A percentile compares a stretch with the other conserved stretches of the same genome.
Conservation (phyloP, 2,113 vertebrate species). For the Saccopteryx leptura region DNA sequence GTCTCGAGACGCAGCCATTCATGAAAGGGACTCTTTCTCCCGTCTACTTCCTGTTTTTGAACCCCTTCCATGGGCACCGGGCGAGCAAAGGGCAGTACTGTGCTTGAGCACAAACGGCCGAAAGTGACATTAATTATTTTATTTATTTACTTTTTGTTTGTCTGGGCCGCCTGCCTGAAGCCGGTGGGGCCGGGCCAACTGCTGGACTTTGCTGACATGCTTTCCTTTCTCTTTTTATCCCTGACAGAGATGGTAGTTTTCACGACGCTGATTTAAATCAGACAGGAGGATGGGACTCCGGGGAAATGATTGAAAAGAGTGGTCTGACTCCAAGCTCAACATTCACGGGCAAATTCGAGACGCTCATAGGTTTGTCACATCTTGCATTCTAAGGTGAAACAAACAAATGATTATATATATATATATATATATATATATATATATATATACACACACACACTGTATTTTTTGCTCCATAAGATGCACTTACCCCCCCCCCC, state of each 20-base stretch:
- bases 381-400: slow-evolving; percentile 53
- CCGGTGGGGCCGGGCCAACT: slow-evolving; percentile 76
- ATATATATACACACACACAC: no score
- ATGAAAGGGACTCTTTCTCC: slow-evolving; percentile 77
- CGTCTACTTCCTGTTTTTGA: slow-evolving; percentile 77
- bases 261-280: slow-evolving; percentile 63
- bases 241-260: slow-evolving; percentile 78
- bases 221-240: slow-evolving; percentile 58
- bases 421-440: not conserved
- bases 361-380: not conserved
- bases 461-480: no score
- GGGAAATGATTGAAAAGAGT: slow-evolving; percentile 46
- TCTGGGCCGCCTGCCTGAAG: slow-evolving; percentile 82
- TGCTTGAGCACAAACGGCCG: slow-evolving; percentile 76
- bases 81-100: slow-evolving; percentile 71
- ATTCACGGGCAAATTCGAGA: slow-evolving; percentile 7
- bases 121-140: slow-evolving; percentile 86
- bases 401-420: not conserved
- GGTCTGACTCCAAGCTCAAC: not conserved
- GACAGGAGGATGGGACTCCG: slow-evolving; percentile 27
- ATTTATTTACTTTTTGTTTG: slow-evolving; percentile 78
- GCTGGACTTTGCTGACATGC: slow-evolving; percentile 66
- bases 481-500: no score
- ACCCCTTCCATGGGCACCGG: slow-evolving; percentile 55
- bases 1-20: slow-evolving; percentile 64